Percentiles rank a stretch among this genome's conserved stretches.
Evolutionary conservation across 2,888 invertebrate genomes (phyloP).

Genomic region (Lordiphosa andalusiaca): DNA sequence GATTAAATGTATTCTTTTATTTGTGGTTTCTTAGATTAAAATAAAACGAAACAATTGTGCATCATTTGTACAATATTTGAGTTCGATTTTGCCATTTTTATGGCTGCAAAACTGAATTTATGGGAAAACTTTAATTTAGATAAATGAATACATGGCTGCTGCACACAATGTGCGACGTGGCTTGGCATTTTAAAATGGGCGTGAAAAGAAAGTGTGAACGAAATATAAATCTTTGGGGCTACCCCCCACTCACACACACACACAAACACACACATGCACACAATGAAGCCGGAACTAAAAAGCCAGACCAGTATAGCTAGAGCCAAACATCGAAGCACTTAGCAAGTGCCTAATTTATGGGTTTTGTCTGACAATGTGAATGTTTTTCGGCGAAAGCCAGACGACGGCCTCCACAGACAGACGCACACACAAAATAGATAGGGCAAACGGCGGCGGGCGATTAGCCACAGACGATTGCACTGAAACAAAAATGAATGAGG

Average conservation of each 20-base stretch:
- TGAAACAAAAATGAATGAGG: conserved; percentile 54
- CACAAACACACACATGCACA: not conserved
- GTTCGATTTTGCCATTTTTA: conserved; percentile 3
- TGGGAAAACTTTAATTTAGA: conserved; percentile 25
- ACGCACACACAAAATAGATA: conserved; percentile 8
- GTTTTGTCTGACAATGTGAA: conserved; percentile 44
- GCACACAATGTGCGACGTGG: conserved; percentile 14
- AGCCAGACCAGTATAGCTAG: conserved; percentile 5
- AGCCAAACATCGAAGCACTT: conserved; percentile 57
- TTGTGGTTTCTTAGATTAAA: no score
- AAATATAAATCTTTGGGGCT: conserved; percentile 50
- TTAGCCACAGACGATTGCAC: conserved; percentile 73
- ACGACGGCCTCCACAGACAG: conserved; percentile 19
- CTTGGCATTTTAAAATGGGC: conserved; percentile 5
- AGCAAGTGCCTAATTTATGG: conserved; percentile 68
- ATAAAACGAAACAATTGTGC: no score
- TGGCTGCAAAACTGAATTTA: conserved; percentile 19
- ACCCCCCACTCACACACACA: conserved; percentile 15
- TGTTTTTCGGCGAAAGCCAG: conserved; percentile 21
- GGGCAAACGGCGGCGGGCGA: conserved; percentile 59
- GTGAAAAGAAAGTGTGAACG: conserved; percentile 50
- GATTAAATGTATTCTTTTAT: no score
- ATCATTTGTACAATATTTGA: conserved; percentile 8
- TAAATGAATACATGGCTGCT: conserved; percentile 11
- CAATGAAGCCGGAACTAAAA: conserved; percentile 14